Percentiles rank a stretch among this genome's conserved stretches.
Evolutionary conservation across 2,888 invertebrate species (phyloP).

Genomic region (Aleiodes leptofemur): DNA sequence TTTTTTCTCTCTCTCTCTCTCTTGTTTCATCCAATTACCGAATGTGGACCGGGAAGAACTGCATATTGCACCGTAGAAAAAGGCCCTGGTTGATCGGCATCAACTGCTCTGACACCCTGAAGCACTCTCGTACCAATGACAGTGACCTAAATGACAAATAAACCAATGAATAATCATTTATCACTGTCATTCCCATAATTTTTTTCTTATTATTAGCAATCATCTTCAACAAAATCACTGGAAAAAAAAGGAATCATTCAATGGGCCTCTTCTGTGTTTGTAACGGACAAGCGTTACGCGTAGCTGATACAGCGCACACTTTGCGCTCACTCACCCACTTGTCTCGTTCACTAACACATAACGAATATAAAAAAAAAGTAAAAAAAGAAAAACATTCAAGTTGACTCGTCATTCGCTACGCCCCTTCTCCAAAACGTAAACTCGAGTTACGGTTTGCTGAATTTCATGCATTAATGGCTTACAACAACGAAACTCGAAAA

Average conservation of each 20-base stretch:
- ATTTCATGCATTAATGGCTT: slow-evolving; percentile 51
- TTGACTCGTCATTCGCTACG: slow-evolving; percentile 36
- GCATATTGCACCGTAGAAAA: slow-evolving; percentile 91
- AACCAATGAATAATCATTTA: slow-evolving; percentile 28
- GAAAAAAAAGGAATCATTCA: background rate
- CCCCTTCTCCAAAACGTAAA: slow-evolving; percentile 28
- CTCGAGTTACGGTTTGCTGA: slow-evolving; percentile 49
- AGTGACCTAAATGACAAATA: slow-evolving; percentile 73
- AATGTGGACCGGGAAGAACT: slow-evolving; percentile 86
- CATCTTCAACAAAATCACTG: slow-evolving; percentile 22
- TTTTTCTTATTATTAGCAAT: background rate
- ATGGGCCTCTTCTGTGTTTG: background rate
- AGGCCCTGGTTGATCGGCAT: slow-evolving; percentile 92
- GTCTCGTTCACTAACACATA: slow-evolving; percentile 45
- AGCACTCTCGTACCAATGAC: slow-evolving; percentile 81
- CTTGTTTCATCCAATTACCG: slow-evolving; percentile 74
- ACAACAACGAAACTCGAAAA: slow-evolving; percentile 44
- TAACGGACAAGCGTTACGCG: slow-evolving; percentile 45
- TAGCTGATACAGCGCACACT: slow-evolving; percentile 34
- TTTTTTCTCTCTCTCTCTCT: background rate
- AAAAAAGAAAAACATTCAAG: background rate
- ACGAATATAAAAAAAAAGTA: slow-evolving; percentile 11
- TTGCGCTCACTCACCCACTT: slow-evolving; percentile 37
- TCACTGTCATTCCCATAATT: slow-evolving; percentile 26
- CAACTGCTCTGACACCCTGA: slow-evolving; percentile 86